Evolutionary conservation across 2,888 invertebrate species (phyloP), one percentile per base, ranked within the genome.

Genomic region (Campoplex nolae): DNA sequence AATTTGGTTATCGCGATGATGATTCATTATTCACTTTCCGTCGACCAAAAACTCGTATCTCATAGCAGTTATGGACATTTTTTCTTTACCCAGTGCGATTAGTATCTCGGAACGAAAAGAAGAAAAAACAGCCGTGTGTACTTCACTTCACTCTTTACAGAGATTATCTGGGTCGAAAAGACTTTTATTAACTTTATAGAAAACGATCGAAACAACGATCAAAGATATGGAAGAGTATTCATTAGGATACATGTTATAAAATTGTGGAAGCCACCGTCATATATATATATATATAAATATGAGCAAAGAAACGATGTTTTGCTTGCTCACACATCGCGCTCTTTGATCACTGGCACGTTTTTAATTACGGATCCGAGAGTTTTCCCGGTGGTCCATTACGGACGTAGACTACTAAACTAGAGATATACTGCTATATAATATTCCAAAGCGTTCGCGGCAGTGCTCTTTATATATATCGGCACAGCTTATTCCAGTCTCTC

Each of bases 291-390:
- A 58, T 58, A 28, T 70, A 32, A 68, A 70, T 70, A 70, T 11
- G 48, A 23, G 62, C 3, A 16, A 56, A 51, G 54, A 23, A 16
- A 58, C 38, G 23, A 42, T 28, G 62, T 77, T 77, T 71, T n/a
- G 58, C 62, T 83, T 71, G 45, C 70, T 32, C 79, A 54, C 74
- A 82, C 82, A 82, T 84, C 82, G 82, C 70, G 65, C 32, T 71
- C 84, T 84, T 82, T 75, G 84, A 84, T 84, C 84, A 84, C 70
- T 76, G 71, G 78, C 84, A 87, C 84, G 87, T 83, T 87, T 87
- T 87, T 87, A 87, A 87, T 87, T 87, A 87, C 78, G 58, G 82
- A 76, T 82, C 71, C 54, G 32, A 83, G 51, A 76, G 80, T 84
- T 58, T 77, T 67, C 75, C 51, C 65, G 32, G 71, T 76, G 70